Evolutionary conservation across 2,888 invertebrate genomes (phyloP).

Genomic region (Mesorhabditis sp.): DNA sequence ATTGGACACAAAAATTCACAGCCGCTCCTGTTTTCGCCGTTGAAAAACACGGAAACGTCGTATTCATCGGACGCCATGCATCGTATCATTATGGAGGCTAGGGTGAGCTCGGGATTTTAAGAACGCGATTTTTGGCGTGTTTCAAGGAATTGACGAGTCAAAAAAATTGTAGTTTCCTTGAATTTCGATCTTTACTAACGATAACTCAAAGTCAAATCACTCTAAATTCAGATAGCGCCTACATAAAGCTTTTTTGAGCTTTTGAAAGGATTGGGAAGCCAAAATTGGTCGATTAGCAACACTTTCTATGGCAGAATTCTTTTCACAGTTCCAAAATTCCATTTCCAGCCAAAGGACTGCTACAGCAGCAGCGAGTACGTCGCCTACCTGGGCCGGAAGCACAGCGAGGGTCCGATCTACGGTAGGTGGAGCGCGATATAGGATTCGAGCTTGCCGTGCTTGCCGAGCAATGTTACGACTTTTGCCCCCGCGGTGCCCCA

Average conservation of each 20-base stretch:
- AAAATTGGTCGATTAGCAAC: neutral
- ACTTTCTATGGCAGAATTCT: neutral
- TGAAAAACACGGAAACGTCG: neutral
- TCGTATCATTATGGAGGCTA: neutral
- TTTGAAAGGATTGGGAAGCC: neutral
- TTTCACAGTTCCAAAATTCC: neutral
- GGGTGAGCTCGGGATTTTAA: neutral
- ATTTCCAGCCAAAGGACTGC: neutral
- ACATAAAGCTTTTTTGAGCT: neutral
- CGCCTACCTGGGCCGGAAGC: constrained; percentile 6
- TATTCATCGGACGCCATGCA: neutral
- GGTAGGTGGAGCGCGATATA: too few species aligned
- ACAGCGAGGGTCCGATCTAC: neutral
- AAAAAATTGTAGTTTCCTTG: too few species aligned
- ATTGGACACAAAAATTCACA: constrained; percentile 10
- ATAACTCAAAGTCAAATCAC: too few species aligned
- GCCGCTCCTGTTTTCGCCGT: neutral
- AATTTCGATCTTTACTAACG: too few species aligned
- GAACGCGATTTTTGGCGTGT: too few species aligned
- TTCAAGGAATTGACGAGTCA: too few species aligned
- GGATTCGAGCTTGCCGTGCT: too few species aligned
- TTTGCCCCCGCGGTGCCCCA: too few species aligned
- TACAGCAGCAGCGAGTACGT: constrained; percentile 6
- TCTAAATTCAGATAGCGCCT: too few species aligned
- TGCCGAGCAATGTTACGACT: too few species aligned